A percentile compares a stretch with the other conserved stretches of the same genome.
Conservation (phyloP, 2,888 invertebrate species). For the Pachliopta kotzebuea region DNA sequence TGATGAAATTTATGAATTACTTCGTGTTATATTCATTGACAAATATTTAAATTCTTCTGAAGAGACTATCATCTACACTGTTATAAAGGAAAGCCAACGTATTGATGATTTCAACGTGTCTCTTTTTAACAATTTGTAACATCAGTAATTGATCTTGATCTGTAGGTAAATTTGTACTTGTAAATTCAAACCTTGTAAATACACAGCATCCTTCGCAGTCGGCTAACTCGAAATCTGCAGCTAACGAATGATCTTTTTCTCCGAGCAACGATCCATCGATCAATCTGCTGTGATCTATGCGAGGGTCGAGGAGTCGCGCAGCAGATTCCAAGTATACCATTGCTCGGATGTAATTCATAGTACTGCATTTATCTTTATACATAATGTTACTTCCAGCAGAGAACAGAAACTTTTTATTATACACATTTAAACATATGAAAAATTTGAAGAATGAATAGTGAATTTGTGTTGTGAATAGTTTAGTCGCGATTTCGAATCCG, state of each 20-base stretch:
- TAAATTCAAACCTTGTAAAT: not conserved
- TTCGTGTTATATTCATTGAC: not conserved
- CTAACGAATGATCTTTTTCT: constrained; percentile 61
- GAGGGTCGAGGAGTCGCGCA: constrained; percentile 1
- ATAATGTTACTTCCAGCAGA: not conserved
- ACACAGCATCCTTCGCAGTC: not conserved
- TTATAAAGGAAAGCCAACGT: not conserved
- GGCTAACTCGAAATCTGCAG: constrained; percentile 29
- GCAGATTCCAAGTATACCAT: not conserved
- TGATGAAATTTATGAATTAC: too few species aligned
- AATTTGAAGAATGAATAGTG: too few species aligned
- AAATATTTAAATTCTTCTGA: too few species aligned
- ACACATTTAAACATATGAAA: too few species aligned
- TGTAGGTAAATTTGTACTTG: not conserved
- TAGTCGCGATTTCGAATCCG: too few species aligned
- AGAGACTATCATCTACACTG: not conserved
- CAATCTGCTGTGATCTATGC: constrained; percentile 46
- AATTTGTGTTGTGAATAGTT: too few species aligned
- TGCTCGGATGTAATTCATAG: not conserved
- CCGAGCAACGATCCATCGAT: constrained; percentile 48
- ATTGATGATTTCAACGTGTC: not conserved
- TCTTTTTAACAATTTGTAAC: not conserved
- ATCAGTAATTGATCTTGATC: not conserved
- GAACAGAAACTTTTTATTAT: not conserved
- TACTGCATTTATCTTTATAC: not conserved